A percentile compares a stretch with the other conserved stretches of the same genome.
These are phyloP conservation scores for Dioctria linearis DNA, from an alignment of 2,888 invertebrate species.

Conservation along the genomic window DNA sequence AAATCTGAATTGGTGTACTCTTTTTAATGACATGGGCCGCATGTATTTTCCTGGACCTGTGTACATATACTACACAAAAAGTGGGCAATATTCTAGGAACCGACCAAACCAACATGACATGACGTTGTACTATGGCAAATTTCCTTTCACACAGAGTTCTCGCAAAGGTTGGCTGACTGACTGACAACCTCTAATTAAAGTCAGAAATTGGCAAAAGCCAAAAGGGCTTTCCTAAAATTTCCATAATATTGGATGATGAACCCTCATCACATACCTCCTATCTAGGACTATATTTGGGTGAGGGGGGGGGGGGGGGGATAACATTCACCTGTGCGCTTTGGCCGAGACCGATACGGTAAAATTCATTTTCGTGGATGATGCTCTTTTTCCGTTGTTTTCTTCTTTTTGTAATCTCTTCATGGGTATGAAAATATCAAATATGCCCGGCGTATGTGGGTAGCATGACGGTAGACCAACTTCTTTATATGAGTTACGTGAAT, in stretches of 20 bases:
- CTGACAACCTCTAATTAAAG: slow-evolving; percentile 42
- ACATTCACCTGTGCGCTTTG: too few relatives aligned
- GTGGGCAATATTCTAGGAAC: too few relatives aligned
- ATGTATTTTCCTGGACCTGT: neutral
- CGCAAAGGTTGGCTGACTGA: slow-evolving; percentile 3
- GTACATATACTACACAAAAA: too few relatives aligned
- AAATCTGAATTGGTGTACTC: neutral
- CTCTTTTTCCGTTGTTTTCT: neutral
- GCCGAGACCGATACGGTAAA: too few relatives aligned
- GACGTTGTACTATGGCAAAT: neutral
- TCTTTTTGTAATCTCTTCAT: too few relatives aligned
- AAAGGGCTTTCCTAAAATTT: slow-evolving; percentile 1
- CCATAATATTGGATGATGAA: neutral
- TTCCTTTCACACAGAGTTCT: neutral
- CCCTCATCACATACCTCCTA: neutral
- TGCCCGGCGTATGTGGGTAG: too few relatives aligned
- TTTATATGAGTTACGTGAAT: too few relatives aligned
- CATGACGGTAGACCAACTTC: too few relatives aligned
- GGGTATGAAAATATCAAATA: too few relatives aligned
- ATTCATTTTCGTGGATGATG: too few relatives aligned
- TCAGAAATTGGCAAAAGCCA: slow-evolving; percentile 24
- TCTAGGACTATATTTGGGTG: neutral
- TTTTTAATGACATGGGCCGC: neutral
- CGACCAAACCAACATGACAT: too few relatives aligned
- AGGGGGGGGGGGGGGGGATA: too few relatives aligned